phyloP scores from a whole-genome alignment of 2,797 vertebrate genomes.

The Iguana delicatissima region DNA sequence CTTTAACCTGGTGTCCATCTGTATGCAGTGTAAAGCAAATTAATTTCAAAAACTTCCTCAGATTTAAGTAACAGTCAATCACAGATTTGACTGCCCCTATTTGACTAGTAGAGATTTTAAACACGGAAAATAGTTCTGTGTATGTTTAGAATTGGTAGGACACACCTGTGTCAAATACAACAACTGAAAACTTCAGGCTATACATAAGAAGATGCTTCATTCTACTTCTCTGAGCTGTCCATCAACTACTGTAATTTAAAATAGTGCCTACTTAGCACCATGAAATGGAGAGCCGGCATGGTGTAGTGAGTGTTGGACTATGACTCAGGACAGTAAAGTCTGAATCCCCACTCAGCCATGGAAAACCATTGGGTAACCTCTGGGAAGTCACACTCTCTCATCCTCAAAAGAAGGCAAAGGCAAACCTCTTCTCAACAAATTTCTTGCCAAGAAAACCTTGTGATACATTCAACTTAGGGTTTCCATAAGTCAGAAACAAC shows the following conservation, averaged over 20 bases:
- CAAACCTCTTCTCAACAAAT: too few species aligned
- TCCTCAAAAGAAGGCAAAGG: too few species aligned
- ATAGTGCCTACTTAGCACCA: neutral
- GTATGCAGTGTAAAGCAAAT: neutral
- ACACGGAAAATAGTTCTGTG: neutral
- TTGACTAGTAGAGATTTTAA: neutral
- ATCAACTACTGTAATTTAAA: neutral
- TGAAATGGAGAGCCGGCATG: neutral
- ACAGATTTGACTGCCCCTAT: too few species aligned
- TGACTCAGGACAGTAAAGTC: too few species aligned
- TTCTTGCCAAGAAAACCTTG: too few species aligned
- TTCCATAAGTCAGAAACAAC: too few species aligned
- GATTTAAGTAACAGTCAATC: neutral
- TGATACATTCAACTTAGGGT: too few species aligned
- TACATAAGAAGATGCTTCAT: accelerated
- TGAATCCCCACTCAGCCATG: too few species aligned
- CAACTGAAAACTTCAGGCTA: neutral
- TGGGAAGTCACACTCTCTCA: too few species aligned
- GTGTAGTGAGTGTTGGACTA: too few species aligned
- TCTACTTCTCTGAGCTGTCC: accelerated
- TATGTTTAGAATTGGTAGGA: neutral
- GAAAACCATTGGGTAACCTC: too few species aligned
- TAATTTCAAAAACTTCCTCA: neutral
- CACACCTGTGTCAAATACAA: neutral
- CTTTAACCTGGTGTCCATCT: neutral